Base-by-base conservation (phyloP, 1,140 invertebrate species). In the Drosophila burlai region DNA sequence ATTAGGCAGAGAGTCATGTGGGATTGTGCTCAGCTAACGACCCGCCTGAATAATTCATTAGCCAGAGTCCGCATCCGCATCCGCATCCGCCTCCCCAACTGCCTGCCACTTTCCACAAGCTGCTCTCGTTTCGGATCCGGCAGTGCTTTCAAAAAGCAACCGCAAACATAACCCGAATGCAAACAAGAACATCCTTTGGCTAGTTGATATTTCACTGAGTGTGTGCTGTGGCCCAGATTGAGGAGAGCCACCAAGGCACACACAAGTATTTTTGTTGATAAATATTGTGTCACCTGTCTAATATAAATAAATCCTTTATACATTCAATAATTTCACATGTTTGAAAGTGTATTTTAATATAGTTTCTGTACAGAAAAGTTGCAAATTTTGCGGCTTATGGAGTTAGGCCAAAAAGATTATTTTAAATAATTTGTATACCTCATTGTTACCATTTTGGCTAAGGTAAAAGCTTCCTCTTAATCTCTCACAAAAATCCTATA, bases 1-100 rank as follows among this genome's bases (percentile, higher is more conserved):
- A 87, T 87, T 87, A 87, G 84, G 69, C 73, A 59, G 50, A 69
- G 67, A 75, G 68, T 54, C 71, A 45, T 66, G 64, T 77, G 67
- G 64, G 58, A 60, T 58, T 76, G 59, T 71, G 83, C 49, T 52
- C 73, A 67, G 73, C 77, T 87, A 84, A 89, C 84, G 81, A 89
- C 73, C 61, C 61, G 59, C 42, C 85, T 87, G 81, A 89, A 87
- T 87, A 72, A 89, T 89, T 87, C 81, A 87, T 89, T 84, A 81
- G 79, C 76, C 57, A n/a, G 82, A 71, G 67, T 34, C 40, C 24
- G 42, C 18, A 58, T 61, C 29, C 24, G 42, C 18, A 58, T 61
- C 29, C 43, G 47, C 49, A 3, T 50, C 26, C 26, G 9, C 34
- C 11, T 36, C 4, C 49, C 26, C 49, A 52, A 10, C 26, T 52